Evolutionary conservation across 2,797 vertebrate genomes (phyloP).

Genomic region (Rhinella marina): DNA sequence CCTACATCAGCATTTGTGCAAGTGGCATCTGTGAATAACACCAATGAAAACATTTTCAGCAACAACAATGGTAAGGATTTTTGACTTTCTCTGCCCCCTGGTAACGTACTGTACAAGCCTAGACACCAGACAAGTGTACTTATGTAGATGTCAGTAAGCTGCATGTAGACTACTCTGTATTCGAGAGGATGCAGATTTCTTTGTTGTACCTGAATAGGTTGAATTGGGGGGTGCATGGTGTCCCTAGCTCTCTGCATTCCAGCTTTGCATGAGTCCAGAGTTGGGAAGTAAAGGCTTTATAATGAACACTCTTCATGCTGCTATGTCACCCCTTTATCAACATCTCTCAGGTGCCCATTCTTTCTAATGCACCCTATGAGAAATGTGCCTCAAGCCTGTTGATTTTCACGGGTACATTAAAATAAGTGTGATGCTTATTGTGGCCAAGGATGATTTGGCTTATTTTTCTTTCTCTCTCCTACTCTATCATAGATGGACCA

Average conservation of each 20-base stretch:
- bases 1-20: conserved; percentile 96
- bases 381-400: neutral
- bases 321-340: too few relatives aligned
- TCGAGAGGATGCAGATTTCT: too few relatives aligned
- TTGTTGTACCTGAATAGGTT: too few relatives aligned
- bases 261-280: too few relatives aligned
- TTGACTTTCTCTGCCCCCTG: neutral
- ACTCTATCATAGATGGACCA: conserved; percentile 78
- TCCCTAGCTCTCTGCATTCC: too few relatives aligned
- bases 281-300: too few relatives aligned
- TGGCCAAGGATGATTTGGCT: neutral
- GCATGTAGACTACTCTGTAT: neutral
- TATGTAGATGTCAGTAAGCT: neutral
- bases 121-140: neutral
- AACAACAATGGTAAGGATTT: conserved; percentile 90
- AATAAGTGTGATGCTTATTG: neutral
- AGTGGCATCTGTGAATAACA: conserved; percentile 91
- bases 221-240: too few relatives aligned
- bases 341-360: too few relatives aligned
- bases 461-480: neutral
- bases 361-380: too few relatives aligned
- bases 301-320: too few relatives aligned
- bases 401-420: neutral
- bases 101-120: neutral
- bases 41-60: conserved; percentile 95